Percentiles rank a stretch among this genome's conserved stretches.
These are phyloP conservation scores for Amphipyra tragopoginis DNA, from an alignment of 2,888 invertebrate genomes.

Conservation along the genomic window DNA sequence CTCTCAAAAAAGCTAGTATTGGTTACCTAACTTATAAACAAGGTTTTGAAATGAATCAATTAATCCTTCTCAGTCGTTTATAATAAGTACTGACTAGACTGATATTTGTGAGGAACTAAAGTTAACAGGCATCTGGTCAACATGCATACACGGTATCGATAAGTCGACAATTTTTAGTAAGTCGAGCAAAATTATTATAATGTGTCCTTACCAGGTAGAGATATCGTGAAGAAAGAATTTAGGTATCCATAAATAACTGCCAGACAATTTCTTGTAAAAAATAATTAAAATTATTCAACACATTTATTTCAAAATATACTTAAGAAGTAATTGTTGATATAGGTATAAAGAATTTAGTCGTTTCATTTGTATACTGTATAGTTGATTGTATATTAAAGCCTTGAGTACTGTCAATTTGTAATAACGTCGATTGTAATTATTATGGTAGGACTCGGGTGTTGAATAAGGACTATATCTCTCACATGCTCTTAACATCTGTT, in stretches of 20 bases:
- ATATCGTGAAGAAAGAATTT: constrained; percentile 10
- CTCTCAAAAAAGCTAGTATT: not conserved
- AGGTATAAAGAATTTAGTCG: constrained; percentile 31
- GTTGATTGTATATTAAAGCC: constrained; percentile 48
- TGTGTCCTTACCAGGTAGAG: not conserved
- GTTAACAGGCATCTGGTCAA: constrained; percentile 5
- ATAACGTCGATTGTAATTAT: constrained; percentile 36
- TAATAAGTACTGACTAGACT: constrained; percentile 40
- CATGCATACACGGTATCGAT: constrained; percentile 13
- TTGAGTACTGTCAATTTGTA: constrained; percentile 62
- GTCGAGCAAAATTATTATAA: not conserved
- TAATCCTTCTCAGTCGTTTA: constrained; percentile 26
- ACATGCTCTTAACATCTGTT: constrained; percentile 23
- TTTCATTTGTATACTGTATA: constrained; percentile 40
- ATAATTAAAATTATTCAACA: constrained; percentile 22
- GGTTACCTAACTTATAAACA: constrained; percentile 2
- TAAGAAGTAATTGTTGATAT: constrained; percentile 41
- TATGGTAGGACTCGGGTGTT: constrained; percentile 23
- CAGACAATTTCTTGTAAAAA: constrained; percentile 50
- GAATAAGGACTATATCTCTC: constrained; percentile 43
- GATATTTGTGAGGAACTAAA: constrained; percentile 19
- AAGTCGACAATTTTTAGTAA: constrained; percentile 4
- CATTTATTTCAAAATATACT: constrained; percentile 35
- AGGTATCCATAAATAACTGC: not conserved
- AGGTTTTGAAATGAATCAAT: constrained; percentile 15